Evolutionary conservation across 2,888 invertebrate species (phyloP).

Genomic region (Pteria penguin): DNA sequence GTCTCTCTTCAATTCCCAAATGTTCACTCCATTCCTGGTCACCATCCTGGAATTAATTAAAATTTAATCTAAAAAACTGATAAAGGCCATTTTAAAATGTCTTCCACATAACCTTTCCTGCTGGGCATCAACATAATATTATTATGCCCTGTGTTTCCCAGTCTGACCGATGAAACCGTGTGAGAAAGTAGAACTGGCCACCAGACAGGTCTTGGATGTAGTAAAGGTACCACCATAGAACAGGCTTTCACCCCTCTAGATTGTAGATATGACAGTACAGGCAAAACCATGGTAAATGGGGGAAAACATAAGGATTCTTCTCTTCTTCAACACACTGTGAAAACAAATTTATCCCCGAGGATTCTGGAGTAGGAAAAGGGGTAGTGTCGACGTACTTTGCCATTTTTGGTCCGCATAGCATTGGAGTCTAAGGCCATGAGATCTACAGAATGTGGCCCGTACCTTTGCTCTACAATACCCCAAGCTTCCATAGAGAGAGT

Average conservation of each 20-base stretch:
- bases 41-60: background rate
- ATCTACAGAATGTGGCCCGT: constrained; percentile 44
- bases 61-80: background rate
- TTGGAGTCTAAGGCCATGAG: constrained; percentile 47
- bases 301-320: constrained; percentile 46
- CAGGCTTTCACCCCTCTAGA: background rate
- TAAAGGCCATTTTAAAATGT: constrained; percentile 10
- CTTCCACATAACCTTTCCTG: constrained; percentile 19
- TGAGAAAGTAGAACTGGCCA: constrained; percentile 25
- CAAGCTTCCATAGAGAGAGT: background rate
- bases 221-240: constrained; percentile 32
- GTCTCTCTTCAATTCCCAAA: background rate
- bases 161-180: background rate
- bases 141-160: constrained; percentile 9
- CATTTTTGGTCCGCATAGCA: constrained; percentile 29
- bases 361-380: constrained; percentile 20
- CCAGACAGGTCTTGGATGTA: constrained; percentile 37
- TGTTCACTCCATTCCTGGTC: background rate
- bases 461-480: constrained; percentile 18
- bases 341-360: constrained; percentile 42
- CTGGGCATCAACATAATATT: constrained; percentile 2
- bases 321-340: constrained; percentile 30
- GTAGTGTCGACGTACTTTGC: constrained; percentile 29
- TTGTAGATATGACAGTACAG: constrained; percentile 30
- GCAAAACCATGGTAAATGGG: constrained; percentile 31